Evolutionary conservation across 2,113 vertebrate genomes (phyloP).

Genomic region (Ranitomeya imitator): DNA sequence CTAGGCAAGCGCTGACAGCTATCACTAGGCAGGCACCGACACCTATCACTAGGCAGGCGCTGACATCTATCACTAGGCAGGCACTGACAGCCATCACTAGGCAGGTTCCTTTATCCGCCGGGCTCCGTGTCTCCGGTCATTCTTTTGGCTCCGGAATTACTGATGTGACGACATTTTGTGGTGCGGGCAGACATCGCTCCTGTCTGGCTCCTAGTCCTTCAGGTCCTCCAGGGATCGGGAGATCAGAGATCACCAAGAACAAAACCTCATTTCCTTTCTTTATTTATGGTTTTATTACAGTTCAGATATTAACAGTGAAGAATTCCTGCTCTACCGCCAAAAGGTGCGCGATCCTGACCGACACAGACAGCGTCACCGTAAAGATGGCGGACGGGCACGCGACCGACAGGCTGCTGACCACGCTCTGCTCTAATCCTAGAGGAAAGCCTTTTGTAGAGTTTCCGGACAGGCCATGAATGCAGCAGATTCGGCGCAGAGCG

Average conservation of each 20-base stretch:
- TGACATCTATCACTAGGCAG: too few species aligned
- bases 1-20: too few species aligned
- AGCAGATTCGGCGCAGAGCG: too few species aligned
- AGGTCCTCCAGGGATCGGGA: neutral
- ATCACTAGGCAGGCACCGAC: too few species aligned
- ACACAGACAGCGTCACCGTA: too few species aligned
- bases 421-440: too few species aligned
- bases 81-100: neutral
- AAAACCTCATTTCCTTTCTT: neutral
- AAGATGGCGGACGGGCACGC: too few species aligned
- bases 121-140: neutral
- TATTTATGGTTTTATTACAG: neutral
- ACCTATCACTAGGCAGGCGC: too few species aligned
- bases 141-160: neutral
- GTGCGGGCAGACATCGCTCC: slow-evolving; percentile 12
- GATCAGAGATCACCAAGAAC: neutral
- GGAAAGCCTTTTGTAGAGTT: too few species aligned
- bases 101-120: neutral
- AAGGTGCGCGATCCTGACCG: neutral
- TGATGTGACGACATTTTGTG: slow-evolving; percentile 1
- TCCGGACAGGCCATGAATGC: too few species aligned
- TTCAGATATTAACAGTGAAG: neutral
- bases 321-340: neutral
- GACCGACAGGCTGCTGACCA: too few species aligned
- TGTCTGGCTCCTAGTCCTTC: slow-evolving; percentile 3